Evolutionary conservation across 1,140 invertebrate genomes (phyloP).

Genomic region (Cyphomyrmex costatus): DNA sequence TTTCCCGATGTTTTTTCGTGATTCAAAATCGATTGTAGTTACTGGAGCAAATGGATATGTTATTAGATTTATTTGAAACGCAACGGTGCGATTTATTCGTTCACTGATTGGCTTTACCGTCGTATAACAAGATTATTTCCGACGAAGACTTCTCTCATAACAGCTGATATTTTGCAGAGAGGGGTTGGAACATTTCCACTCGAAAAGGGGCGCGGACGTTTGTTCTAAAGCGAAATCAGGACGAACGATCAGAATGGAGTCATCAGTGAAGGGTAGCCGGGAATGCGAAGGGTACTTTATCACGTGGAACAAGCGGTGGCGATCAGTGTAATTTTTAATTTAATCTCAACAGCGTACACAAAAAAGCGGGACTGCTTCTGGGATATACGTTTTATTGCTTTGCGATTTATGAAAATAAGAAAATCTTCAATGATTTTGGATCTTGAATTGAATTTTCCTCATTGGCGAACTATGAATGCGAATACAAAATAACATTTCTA

Average conservation of each 20-base stretch:
- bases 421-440: background rate
- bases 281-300: conserved; percentile 43
- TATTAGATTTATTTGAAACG: conserved; percentile 44
- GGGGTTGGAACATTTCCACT: conserved; percentile 13
- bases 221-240: conserved; percentile 52
- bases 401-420: conserved; percentile 17
- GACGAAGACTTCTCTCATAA: conserved; percentile 32
- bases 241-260: conserved; percentile 44
- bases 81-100: conserved; percentile 40
- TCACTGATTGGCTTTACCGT: conserved; percentile 39
- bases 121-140: conserved; percentile 51
- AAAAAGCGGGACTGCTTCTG: conserved; percentile 21
- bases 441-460: background rate
- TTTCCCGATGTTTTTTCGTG: background rate
- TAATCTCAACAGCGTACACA: conserved; percentile 17
- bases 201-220: conserved; percentile 42
- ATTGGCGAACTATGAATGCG: background rate
- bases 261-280: conserved; percentile 34
- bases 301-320: conserved; percentile 34
- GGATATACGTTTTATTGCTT: conserved; percentile 1
- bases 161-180: conserved; percentile 43
- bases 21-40: background rate
- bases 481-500: background rate
- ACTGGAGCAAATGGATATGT: background rate
- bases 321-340: conserved; percentile 58